Evolutionary conservation across 2,113 vertebrate genomes (phyloP).

Genomic region (Halcyon senegalensis): DNA sequence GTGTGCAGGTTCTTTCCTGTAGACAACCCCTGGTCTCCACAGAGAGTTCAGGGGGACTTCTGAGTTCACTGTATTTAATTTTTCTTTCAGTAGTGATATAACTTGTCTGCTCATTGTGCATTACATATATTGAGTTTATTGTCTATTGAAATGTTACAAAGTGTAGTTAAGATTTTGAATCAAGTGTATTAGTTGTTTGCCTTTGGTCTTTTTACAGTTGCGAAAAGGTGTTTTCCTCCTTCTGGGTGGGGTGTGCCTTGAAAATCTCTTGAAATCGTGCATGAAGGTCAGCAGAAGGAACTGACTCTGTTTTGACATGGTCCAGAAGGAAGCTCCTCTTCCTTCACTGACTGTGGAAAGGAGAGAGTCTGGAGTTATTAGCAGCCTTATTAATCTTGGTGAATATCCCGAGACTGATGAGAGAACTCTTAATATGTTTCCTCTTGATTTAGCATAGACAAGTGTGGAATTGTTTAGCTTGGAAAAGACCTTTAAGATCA

Average conservation of each 20-base stretch:
- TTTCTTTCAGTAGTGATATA: neutral
- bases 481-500: neutral
- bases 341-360: neutral
- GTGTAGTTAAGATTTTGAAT: neutral
- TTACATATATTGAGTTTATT: neutral
- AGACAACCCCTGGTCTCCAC: neutral
- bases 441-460: neutral
- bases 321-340: neutral
- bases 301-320: rapidly evolving
- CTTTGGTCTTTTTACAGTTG: neutral
- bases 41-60: neutral
- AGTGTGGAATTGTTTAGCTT: neutral
- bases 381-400: neutral
- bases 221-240: neutral
- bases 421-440: neutral
- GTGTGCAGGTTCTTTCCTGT: rapidly evolving
- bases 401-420: neutral
- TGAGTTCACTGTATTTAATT: neutral
- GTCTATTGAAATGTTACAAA: neutral
- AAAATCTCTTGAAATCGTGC: neutral
- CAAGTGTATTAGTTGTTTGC: neutral
- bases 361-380: neutral
- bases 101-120: neutral
- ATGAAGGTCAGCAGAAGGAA: neutral
- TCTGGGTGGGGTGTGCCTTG: neutral